Base-by-base conservation (phyloP, 2,888 invertebrate genomes). In the Lithophane semibrunnea region DNA sequence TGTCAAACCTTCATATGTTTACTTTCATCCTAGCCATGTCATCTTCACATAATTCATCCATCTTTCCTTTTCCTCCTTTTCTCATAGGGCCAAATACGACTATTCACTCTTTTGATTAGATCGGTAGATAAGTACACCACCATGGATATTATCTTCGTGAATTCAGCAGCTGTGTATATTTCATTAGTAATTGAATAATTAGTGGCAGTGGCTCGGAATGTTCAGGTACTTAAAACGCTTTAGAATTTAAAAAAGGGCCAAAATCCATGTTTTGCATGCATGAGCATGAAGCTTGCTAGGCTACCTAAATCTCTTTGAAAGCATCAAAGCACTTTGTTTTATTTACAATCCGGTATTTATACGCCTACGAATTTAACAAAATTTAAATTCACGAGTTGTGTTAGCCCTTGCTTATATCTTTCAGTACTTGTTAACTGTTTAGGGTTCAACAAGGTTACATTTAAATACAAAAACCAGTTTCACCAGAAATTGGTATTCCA, bases 1-100 rank as follows among this genome's bases (percentile, higher is more conserved):
- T 75, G 68, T 65, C 79, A 65, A 29, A 10, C 52, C 68, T 24
- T 75, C 60, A 65, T 42, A 63, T 52, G 64, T 79, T 80, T 80
- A 65, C 37, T 64, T 63, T 60, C 29, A 54, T 42, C 29, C 56
- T n/a, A 42, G 58, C 42, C 68, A 13, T 54, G 65, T 65, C 68
- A 65, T 79, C 52, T 68, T 52, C 79, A 37, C 37, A 80, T 63
- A 58, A 73, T 74, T 67, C 67, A 80, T 79, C 44, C 56, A 44
- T 79, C 37, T 75, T 64, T 13, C 21, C 8, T n/a, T 61, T 63
- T 49, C 29, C 56, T 24, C n/a, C n/a, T 44, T 29, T 64, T 18
- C 8, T 77, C 13, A 16, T n/a, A 9, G 21, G 29, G 44, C 18
- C 29, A 18, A 61, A 13, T 49, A 37, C 60, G 24, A 21, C 24